Evolutionary conservation across 1,140 invertebrate genomes (phyloP), one percentile per base, ranked within the genome.

Genomic region (Habropoda laboriosa): DNA sequence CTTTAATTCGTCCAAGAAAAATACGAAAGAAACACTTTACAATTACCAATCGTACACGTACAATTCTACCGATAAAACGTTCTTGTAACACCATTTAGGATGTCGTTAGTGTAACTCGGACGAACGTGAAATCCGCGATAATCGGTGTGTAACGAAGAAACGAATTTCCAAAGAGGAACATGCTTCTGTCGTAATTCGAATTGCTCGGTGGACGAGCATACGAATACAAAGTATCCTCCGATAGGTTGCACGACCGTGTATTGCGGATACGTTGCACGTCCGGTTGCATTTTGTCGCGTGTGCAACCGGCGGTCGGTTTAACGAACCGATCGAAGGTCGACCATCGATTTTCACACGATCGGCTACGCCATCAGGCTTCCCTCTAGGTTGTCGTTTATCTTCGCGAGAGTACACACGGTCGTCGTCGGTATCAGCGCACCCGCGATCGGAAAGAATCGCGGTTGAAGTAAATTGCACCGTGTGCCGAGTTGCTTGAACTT

Each of bases 301-400:
- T 70, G 40, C 68, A 78, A 55, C 35, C 35, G 38, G 27, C 55
- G 57, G n/a, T 21, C 64, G 81, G 77, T 86, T 81, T 86, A 87
- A 87, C 73, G 81, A 87, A 86, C 81, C 78, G 84, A 76, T 60
- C 68, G 77, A 86, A 86, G 76, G 80, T 45, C 70, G 71, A 32
- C 27, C 83, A 75, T 86, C 60, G 80, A 82, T 86, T 86, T 86
- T 86, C 80, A 40, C 80, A 78, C 74, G 81, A 80, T 82, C 77
- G 76, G 38, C 70, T 49, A 53, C 42, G 45, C 71, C 55, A 57
- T 66, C 67, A 51, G 13, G 51, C 38, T 47, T 45, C 58, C 30
- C 49, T 21, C 38, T 47, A 35, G 40, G 51, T 63, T 49, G 32
- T 71, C 60, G 73, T 58, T 80, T 80, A 73, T 67, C 68, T 67